Evolutionary conservation across 2,797 vertebrate genomes (phyloP).

Genomic region (Poliocrania exsul): DNA sequence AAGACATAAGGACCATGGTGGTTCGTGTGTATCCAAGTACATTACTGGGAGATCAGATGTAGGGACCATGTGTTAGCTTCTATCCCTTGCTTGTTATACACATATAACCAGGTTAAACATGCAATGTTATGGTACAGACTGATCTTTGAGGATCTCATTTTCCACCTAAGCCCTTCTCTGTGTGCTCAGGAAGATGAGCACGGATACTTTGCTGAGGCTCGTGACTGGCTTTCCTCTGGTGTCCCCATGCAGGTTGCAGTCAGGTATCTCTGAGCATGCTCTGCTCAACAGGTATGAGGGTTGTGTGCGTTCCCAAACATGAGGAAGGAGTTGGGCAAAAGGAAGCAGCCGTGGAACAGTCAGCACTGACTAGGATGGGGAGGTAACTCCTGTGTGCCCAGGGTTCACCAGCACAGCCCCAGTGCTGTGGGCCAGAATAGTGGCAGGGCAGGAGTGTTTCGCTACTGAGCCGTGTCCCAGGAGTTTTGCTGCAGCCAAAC

Average conservation of each 20-base stretch:
- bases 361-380: background rate
- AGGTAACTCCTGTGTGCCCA: accelerated
- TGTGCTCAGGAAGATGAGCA: background rate
- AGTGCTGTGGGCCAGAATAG: accelerated
- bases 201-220: background rate
- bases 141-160: background rate
- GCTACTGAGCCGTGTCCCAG: accelerated
- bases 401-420: background rate
- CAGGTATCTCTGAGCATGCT: background rate
- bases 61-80: background rate
- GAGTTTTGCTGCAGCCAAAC: background rate
- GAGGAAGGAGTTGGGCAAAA: background rate
- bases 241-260: background rate
- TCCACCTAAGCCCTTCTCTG: background rate
- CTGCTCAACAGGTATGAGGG: background rate
- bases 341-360: background rate
- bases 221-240: background rate
- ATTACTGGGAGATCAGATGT: background rate
- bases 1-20: background rate
- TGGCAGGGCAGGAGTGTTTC: background rate
- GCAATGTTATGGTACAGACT: background rate
- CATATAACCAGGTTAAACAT: background rate
- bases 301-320: background rate
- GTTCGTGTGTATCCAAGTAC: background rate
- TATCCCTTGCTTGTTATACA: background rate